phyloP scores from a whole-genome alignment of 2,888 invertebrate species.

The Epinotia bilunana region DNA sequence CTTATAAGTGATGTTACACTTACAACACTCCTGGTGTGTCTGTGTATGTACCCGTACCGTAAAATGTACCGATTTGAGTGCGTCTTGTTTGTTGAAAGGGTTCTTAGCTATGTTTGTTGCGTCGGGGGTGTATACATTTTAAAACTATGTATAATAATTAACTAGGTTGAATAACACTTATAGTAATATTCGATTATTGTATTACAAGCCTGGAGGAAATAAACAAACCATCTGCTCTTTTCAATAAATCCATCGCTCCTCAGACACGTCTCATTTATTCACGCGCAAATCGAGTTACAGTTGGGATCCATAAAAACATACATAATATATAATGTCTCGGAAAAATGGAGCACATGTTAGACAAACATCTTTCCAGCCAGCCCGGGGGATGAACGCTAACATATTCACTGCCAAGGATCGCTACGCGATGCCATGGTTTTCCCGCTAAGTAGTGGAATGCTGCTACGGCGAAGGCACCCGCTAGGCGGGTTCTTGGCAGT shows the following conservation, averaged over 20 bases:
- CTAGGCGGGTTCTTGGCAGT: too few species aligned
- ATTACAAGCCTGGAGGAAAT: not conserved
- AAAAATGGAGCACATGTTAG: not conserved
- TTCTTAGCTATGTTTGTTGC: too few species aligned
- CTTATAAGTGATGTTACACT: too few species aligned
- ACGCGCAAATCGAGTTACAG: conserved; percentile 33
- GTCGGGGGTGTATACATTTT: too few species aligned
- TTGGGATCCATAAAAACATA: conserved; percentile 37
- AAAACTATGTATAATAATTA: not conserved
- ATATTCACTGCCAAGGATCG: too few species aligned
- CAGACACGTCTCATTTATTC: conserved; percentile 29
- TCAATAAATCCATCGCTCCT: conserved; percentile 30
- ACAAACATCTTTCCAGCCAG: not conserved
- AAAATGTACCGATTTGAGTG: too few species aligned
- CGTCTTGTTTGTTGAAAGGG: too few species aligned
- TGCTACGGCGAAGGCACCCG: too few species aligned
- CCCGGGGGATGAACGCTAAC: not conserved
- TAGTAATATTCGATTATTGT: not conserved
- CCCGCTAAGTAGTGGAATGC: too few species aligned
- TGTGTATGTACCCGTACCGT: too few species aligned
- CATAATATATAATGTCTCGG: conserved; percentile 16
- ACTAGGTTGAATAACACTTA: not conserved
- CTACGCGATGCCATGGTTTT: too few species aligned
- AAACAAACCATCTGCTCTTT: conserved; percentile 10
- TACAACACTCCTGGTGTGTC: too few species aligned